phyloP scores from a whole-genome alignment of 2,888 invertebrate genomes.

The Pyrgus malvae region DNA sequence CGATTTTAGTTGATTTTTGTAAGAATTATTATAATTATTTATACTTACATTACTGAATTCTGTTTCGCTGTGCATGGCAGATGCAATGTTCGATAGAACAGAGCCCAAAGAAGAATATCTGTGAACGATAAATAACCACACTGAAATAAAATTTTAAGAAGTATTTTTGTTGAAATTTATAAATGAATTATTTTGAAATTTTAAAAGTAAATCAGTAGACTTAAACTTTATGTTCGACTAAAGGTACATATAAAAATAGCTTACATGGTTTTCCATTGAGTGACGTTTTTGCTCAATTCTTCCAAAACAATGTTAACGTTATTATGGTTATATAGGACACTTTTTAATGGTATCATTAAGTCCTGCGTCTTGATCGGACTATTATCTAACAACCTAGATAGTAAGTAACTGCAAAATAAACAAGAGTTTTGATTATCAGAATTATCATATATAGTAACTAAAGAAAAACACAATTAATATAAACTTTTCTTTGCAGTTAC shows the following conservation, averaged over 20 bases:
- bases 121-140: too few relatives aligned
- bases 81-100: conserved; percentile 51
- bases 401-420: conserved; percentile 53
- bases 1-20: too few relatives aligned
- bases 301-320: conserved; percentile 79
- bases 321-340: conserved; percentile 75
- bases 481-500: too few relatives aligned
- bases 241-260: too few relatives aligned
- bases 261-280: conserved; percentile 56
- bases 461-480: too few relatives aligned
- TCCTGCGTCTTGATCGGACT: conserved; percentile 68
- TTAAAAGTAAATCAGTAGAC: too few relatives aligned
- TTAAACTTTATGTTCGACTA: too few relatives aligned
- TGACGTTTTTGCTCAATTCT: conserved; percentile 66
- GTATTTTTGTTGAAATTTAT: too few relatives aligned
- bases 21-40: too few relatives aligned
- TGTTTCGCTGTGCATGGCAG: conserved; percentile 50
- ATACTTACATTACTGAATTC: conserved; percentile 62
- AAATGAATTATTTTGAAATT: too few relatives aligned
- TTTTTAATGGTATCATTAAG: conserved; percentile 62
- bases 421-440: too few relatives aligned
- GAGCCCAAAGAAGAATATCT: conserved; percentile 59
- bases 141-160: conserved; percentile 52
- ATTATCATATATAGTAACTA: too few relatives aligned
- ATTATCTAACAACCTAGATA: conserved; percentile 56